A percentile compares a stretch with the other conserved stretches of the same genome.
These are phyloP conservation scores for Pseudorasbora parva DNA, from an alignment of 2,113 vertebrate species.

Conservation along the genomic window DNA sequence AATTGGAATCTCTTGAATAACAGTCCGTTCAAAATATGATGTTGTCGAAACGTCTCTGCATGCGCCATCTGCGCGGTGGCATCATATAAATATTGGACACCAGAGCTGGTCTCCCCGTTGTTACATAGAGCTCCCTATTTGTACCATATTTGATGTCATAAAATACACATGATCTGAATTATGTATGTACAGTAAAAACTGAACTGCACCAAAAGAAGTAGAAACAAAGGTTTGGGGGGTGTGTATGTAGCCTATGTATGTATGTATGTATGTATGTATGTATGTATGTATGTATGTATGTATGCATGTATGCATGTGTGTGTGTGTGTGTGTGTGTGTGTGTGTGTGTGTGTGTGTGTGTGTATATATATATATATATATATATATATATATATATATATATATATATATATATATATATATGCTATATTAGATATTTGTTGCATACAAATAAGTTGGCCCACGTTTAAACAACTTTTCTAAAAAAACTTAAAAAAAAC, in stretches of 20 bases:
- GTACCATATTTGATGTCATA: neutral
- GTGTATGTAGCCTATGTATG: too few species aligned
- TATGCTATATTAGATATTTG: too few species aligned
- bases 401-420: too few species aligned
- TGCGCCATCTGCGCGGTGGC: constrained; percentile 12
- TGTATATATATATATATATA: too few species aligned
- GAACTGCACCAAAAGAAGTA: neutral
- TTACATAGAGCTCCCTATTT: neutral
- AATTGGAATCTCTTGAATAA: neutral
- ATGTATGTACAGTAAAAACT: neutral
- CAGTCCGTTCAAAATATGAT: constrained; percentile 10
- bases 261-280: too few species aligned
- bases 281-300: too few species aligned
- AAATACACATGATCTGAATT: neutral
- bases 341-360: too few species aligned
- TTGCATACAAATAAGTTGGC: neutral
- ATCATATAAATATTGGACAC: neutral
- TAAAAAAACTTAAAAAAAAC: too few species aligned
- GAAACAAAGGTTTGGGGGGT: neutral
- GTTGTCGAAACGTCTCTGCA: neutral
- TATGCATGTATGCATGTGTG: too few species aligned
- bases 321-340: too few species aligned
- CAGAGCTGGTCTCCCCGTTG: neutral
- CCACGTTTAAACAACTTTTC: neutral
- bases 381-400: too few species aligned